Percentiles rank a stretch among this genome's conserved stretches.
phyloP scores from a whole-genome alignment of 2,797 vertebrate genomes.

The Sebastiscus albofasciatus region DNA sequence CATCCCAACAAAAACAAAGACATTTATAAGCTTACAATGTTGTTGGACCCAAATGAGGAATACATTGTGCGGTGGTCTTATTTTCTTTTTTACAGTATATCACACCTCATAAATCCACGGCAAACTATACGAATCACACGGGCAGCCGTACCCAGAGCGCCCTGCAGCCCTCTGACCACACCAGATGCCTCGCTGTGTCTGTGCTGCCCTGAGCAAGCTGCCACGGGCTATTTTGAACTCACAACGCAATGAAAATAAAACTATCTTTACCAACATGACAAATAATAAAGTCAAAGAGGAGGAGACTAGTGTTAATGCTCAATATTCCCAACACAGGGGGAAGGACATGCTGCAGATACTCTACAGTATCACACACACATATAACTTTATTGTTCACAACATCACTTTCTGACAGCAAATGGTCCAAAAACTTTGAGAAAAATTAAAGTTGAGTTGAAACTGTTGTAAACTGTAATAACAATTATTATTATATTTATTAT shows the following conservation, averaged over 20 bases:
- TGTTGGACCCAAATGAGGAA: conserved; percentile 42
- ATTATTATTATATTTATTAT: too few species aligned
- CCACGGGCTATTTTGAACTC: neutral
- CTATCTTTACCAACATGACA: neutral
- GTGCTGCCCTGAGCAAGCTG: neutral
- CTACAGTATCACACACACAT: neutral
- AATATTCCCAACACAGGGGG: neutral
- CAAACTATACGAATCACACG: neutral
- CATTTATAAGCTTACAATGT: conserved; percentile 11
- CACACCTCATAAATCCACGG: conserved; percentile 46
- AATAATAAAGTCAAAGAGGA: neutral
- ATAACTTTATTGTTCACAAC: neutral
- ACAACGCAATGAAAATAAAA: neutral
- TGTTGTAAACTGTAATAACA: too few species aligned
- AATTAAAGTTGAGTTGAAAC: too few species aligned
- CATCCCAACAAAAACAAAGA: conserved; percentile 11
- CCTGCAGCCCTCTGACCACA: neutral
- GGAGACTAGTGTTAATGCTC: neutral
- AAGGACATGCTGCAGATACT: neutral
- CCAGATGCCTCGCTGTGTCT: neutral
- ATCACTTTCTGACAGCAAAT: neutral
- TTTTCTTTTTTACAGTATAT: conserved; percentile 13
- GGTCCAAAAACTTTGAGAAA: neutral
- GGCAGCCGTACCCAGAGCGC: neutral
- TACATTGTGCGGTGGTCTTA: conserved; percentile 45